Evolutionary conservation across 1,140 invertebrate genomes (phyloP).

Genomic region (Drosophila ogumai): DNA sequence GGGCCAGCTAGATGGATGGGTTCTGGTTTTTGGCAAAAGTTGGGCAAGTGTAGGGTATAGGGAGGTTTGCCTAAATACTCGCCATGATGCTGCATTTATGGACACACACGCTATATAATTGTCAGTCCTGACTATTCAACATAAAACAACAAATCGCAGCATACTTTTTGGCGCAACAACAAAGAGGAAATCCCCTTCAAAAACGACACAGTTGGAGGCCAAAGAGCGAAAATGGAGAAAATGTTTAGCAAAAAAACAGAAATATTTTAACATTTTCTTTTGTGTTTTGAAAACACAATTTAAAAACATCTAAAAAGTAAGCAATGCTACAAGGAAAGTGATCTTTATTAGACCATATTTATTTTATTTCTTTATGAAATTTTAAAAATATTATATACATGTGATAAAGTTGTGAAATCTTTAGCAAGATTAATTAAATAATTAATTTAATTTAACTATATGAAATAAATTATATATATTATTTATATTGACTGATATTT

Average conservation of each 20-base stretch:
- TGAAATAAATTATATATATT: too few relatives aligned
- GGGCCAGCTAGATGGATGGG: conserved; percentile 23
- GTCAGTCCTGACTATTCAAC: conserved; percentile 24
- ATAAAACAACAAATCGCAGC: conserved; percentile 24
- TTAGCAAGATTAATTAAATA: too few relatives aligned
- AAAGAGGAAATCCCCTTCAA: background rate
- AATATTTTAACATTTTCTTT: too few relatives aligned
- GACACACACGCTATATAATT: conserved; percentile 18
- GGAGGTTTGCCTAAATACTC: conserved; percentile 35
- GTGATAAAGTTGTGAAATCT: too few relatives aligned
- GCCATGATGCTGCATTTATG: conserved; percentile 64
- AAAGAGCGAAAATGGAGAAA: too few relatives aligned
- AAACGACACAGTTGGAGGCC: background rate
- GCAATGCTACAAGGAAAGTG: background rate
- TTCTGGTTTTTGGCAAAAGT: conserved; percentile 3
- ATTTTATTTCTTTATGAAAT: too few relatives aligned
- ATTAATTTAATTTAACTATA: background rate
- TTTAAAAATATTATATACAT: too few relatives aligned
- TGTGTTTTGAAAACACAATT: background rate
- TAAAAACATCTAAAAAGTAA: background rate
- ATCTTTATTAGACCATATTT: background rate
- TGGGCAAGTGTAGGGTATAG: too few relatives aligned
- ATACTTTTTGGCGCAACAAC: conserved; percentile 4
- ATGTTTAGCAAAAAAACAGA: background rate
- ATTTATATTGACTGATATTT: too few relatives aligned